Conservation (phyloP, 2,888 invertebrate species). For the Ashinkailepas kermadecensis region DNA sequence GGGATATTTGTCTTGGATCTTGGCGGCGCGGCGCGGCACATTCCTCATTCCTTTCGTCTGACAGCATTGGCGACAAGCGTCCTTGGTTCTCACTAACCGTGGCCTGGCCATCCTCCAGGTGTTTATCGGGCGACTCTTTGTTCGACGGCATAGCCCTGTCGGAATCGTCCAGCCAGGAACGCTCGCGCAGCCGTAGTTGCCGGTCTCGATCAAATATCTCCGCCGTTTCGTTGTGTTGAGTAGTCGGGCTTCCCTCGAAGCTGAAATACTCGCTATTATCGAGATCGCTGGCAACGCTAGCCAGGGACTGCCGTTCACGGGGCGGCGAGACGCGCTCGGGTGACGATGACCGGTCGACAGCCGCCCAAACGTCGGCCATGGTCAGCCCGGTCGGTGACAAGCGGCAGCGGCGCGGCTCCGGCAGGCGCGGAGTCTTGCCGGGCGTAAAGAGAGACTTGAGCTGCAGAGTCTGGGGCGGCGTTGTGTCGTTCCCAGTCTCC, state of each 20-base stretch:
- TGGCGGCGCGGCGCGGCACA: too few species aligned
- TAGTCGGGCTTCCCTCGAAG: conserved; percentile 10
- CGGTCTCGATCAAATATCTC: conserved; percentile 5
- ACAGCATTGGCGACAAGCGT: too few species aligned
- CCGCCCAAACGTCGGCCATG: not conserved
- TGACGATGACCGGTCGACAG: not conserved
- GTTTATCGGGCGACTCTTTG: not conserved
- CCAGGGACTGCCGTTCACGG: not conserved
- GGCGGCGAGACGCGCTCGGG: not conserved
- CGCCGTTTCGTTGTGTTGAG: not conserved
- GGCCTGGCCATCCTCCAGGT: not conserved
- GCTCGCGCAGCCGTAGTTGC: not conserved
- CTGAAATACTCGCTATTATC: conserved; percentile 1
- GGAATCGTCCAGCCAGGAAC: not conserved
- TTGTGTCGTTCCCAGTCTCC: not conserved
- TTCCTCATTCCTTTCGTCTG: too few species aligned
- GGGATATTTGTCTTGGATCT: too few species aligned
- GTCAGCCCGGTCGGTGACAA: not conserved
- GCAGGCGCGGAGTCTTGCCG: not conserved
- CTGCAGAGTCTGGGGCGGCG: not conserved
- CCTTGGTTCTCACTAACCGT: not conserved
- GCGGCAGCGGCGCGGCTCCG: not conserved
- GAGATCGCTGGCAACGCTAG: not conserved
- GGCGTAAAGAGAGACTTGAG: not conserved
- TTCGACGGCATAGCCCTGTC: not conserved